A percentile compares a stretch with the other conserved stretches of the same genome.
Evolutionary conservation across 2,113 vertebrate genomes (phyloP).

Genomic region (Oplegnathus fasciatus): DNA sequence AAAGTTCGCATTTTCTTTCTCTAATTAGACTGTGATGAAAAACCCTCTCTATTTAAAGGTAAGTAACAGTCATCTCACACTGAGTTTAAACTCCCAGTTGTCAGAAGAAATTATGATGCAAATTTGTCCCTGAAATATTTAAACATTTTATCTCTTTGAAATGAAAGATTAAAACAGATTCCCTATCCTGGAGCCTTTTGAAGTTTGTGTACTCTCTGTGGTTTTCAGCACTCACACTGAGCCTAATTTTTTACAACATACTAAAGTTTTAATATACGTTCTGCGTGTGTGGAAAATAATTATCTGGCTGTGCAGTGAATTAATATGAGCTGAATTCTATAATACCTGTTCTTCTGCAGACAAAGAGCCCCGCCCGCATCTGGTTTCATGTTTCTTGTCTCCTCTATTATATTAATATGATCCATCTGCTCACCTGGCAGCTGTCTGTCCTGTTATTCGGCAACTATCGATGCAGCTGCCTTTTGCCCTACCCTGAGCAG

Average conservation of each 20-base stretch:
- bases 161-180: conserved; percentile 64
- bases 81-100: conserved; percentile 47
- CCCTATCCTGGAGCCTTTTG: conserved; percentile 48
- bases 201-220: conserved; percentile 56
- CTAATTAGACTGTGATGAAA: conserved; percentile 44
- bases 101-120: conserved; percentile 53
- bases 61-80: conserved; percentile 26
- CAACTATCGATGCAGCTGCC: conserved; percentile 20
- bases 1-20: conserved; percentile 36
- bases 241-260: conserved; percentile 30
- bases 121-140: conserved; percentile 61
- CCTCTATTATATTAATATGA: conserved; percentile 66
- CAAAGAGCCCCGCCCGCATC: conserved; percentile 58
- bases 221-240: conserved; percentile 42
- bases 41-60: conserved; percentile 46
- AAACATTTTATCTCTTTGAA: conserved; percentile 62
- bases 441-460: conserved; percentile 56
- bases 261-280: conserved; percentile 36
- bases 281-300: conserved; percentile 24
- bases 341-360: conserved; percentile 64
- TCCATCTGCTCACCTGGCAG: conserved; percentile 76
- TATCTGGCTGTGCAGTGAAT: conserved; percentile 42
- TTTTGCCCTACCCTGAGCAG: conserved; percentile 20
- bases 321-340: conserved; percentile 44
- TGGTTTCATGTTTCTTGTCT: conserved; percentile 76